phyloP scores from a whole-genome alignment of 2,797 vertebrate species.

The Choloepus didactylus region DNA sequence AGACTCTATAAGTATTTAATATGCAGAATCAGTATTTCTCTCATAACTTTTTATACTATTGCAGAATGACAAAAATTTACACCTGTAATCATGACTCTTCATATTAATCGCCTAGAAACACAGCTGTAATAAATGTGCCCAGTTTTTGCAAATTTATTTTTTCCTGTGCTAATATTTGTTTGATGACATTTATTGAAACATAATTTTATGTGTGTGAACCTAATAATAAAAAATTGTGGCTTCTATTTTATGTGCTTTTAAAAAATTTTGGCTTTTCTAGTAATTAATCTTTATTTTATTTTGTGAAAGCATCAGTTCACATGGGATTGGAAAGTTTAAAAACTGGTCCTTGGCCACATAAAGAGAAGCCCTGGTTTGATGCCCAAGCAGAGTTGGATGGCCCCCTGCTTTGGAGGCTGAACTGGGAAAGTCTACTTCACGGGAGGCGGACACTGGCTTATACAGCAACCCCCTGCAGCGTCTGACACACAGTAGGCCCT shows the following conservation, averaged over 20 bases:
- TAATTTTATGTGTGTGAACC: background rate
- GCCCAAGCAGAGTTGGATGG: background rate
- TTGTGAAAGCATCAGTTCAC: background rate
- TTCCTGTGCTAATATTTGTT: background rate
- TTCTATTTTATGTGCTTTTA: background rate
- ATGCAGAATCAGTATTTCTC: background rate
- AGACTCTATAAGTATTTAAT: background rate
- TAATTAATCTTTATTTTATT: background rate
- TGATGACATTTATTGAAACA: constrained; percentile 15
- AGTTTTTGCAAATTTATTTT: background rate
- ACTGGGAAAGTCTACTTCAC: background rate
- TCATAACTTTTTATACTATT: background rate
- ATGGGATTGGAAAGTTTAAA: background rate
- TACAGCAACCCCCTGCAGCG: accelerated
- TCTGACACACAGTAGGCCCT: background rate
- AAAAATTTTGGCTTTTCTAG: background rate
- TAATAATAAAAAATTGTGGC: background rate
- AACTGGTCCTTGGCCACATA: background rate
- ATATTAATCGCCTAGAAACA: background rate
- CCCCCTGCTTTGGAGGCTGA: accelerated
- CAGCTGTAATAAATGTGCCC: background rate
- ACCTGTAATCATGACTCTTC: background rate
- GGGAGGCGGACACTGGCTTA: background rate
- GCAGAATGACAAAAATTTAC: background rate
- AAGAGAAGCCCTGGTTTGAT: background rate